Conservation (phyloP, 2,888 invertebrate species). For the Enoplolaimus lenunculus region DNA sequence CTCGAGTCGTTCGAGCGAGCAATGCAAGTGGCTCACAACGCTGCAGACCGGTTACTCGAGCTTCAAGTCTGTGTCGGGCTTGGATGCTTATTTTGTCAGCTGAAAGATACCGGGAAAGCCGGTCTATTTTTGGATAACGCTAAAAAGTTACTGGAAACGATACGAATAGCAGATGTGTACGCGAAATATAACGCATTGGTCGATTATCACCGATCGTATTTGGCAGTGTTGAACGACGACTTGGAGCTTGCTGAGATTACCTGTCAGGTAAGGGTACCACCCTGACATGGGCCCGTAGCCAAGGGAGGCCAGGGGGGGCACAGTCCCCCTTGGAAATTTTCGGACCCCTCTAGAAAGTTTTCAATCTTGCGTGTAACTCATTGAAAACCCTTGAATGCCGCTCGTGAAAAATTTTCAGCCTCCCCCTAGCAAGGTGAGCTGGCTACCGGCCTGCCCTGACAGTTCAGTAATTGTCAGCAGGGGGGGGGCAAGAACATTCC, state of each 20-base stretch:
- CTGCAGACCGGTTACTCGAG: constrained; percentile 45
- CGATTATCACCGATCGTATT: constrained; percentile 70
- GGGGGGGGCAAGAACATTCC: too few species aligned
- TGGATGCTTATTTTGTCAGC: constrained; percentile 68
- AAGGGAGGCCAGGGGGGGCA: too few species aligned
- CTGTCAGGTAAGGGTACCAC: constrained; percentile 55
- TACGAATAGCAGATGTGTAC: constrained; percentile 37
- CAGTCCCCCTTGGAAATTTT: too few species aligned
- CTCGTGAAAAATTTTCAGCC: too few species aligned
- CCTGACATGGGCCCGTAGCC: too few species aligned
- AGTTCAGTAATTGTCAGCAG: too few species aligned
- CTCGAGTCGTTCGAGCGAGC: constrained; percentile 60
- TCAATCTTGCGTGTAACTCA: too few species aligned
- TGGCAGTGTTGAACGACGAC: constrained; percentile 68
- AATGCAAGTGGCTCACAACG: constrained; percentile 36
- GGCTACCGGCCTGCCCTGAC: too few species aligned
- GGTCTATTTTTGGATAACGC: constrained; percentile 39
- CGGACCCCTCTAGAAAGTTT: too few species aligned
- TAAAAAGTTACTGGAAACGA: constrained; percentile 34
- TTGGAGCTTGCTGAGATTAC: constrained; percentile 78
- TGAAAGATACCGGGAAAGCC: constrained; percentile 35
- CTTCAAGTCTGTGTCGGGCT: constrained; percentile 76
- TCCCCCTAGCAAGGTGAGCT: too few species aligned
- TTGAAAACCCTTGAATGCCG: too few species aligned
- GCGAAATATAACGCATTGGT: constrained; percentile 60